Base-by-base conservation (phyloP, 2,888 invertebrate species). In the Heteromyza rotundicornis region DNA sequence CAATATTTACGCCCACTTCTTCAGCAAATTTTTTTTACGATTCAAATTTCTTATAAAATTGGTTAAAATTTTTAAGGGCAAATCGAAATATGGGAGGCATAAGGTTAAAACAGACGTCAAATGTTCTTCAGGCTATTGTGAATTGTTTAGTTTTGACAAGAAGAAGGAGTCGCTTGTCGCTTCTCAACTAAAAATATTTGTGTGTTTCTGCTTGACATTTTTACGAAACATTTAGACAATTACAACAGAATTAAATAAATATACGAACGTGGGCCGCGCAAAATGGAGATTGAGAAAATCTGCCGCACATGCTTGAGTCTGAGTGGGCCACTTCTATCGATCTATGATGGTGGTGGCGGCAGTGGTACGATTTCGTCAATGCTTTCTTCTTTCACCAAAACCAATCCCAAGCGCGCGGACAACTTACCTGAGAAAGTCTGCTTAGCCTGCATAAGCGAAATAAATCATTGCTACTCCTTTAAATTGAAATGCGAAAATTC, bases 401-500 rank as follows among this genome's bases (percentile, higher is more conserved):
- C 70, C 1, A 70, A 82, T 82, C 79, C 81, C 12, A 69, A 70
- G 2, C 71, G 67, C n/a, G 62, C 70, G 3, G 84, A 84, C 62
- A 81, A 80, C 20, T 62, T 84, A 49, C 84, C 84, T 2, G 72
- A 73, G 14, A 80, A 76, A 55, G 81, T 84, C 0, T 84, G 84
- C 55, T 66, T 81, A 0, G 66, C 69, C 3, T 84, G 84, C 62
- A 76, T 84, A 3, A 78, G 80, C 40, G 81, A 83, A 63, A 83
- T 83, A 2, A 82, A 82, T 68, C 77, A 77, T 2, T 81, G 82
- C 44, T 80, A 75, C 51, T 76, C 81, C 0, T 84, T 84, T 57
- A 84, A 83, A 66, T 75, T 80, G 12, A 82, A 81, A 63, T 84
- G 83, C 53, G 81, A 82, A 57, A 82, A 76, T 35, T 80, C 83